These are phyloP conservation scores for Corydoras sp. DNA, from an alignment of 2,113 vertebrate genomes.

Conservation along the genomic window DNA sequence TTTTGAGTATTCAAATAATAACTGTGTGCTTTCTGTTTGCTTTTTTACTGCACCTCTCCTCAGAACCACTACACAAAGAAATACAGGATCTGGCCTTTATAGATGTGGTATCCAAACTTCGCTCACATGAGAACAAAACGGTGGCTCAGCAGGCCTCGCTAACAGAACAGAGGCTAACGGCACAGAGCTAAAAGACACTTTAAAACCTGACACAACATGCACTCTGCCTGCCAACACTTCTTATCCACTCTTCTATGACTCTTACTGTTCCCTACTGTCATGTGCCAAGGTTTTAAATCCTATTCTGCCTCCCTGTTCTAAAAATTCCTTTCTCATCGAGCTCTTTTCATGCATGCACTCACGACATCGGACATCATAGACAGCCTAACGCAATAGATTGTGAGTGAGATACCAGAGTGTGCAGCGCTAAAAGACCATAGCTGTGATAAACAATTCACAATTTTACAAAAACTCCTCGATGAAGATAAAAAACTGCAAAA, in stretches of 20 bases:
- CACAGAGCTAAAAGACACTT: slow-evolving; percentile 82
- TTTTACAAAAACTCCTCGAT: slow-evolving; percentile 32
- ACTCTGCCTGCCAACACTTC: slow-evolving; percentile 30
- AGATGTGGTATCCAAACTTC: slow-evolving; percentile 88
- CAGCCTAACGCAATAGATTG: slow-evolving; percentile 61
- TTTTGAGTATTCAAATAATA: too few species aligned
- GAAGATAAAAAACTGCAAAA: slow-evolving; percentile 27
- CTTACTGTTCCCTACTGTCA: slow-evolving; percentile 46
- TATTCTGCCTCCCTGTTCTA: slow-evolving; percentile 62
- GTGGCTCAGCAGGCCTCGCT: slow-evolving; percentile 95
- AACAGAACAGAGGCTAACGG: slow-evolving; percentile 93
- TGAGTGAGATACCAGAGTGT: slow-evolving; percentile 40
- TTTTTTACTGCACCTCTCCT: not conserved
- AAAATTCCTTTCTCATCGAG: slow-evolving; percentile 7
- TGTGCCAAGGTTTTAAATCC: slow-evolving; percentile 69
- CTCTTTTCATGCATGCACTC: slow-evolving; percentile 66
- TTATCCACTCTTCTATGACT: slow-evolving; percentile 33
- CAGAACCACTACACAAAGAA: slow-evolving; percentile 80
- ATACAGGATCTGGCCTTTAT: slow-evolving; percentile 86
- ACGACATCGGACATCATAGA: slow-evolving; percentile 56
- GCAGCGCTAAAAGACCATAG: slow-evolving; percentile 75
- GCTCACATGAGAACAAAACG: slow-evolving; percentile 94
- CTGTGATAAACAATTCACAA: slow-evolving; percentile 68
- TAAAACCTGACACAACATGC: slow-evolving; percentile 11
- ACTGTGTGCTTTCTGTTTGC: not conserved